These are phyloP conservation scores for Uloborus plumipes DNA, from an alignment of 2,888 invertebrate species.

Conservation along the genomic window DNA sequence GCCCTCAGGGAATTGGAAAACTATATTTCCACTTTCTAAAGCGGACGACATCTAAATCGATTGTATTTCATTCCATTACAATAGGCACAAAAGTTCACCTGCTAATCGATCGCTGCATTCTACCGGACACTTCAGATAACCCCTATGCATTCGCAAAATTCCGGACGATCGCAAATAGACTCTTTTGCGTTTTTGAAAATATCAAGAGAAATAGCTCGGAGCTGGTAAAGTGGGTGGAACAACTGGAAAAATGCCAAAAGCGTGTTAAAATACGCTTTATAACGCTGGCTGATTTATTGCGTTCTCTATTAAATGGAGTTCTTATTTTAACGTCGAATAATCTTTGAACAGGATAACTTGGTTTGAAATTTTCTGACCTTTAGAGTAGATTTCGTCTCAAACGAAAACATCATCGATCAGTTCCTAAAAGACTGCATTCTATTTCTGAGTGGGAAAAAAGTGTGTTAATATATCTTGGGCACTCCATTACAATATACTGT, in stretches of 20 bases:
- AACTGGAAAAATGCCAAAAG: conserved; percentile 60
- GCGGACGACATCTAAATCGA: conserved; percentile 31
- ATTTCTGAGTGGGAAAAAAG: too few relatives aligned
- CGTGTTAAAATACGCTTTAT: conserved; percentile 62
- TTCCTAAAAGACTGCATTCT: too few relatives aligned
- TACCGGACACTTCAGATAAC: neutral
- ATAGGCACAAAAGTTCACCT: conserved; percentile 23
- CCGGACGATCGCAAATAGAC: neutral
- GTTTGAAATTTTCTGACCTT: conserved; percentile 44
- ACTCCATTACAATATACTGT: too few relatives aligned
- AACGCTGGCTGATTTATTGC: conserved; percentile 57
- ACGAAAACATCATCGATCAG: neutral
- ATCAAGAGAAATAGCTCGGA: neutral
- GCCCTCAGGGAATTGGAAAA: conserved; percentile 19
- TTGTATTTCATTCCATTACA: conserved; percentile 42
- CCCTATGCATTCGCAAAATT: conserved; percentile 8
- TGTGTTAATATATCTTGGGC: too few relatives aligned
- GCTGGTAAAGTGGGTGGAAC: conserved; percentile 38
- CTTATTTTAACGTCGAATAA: conserved; percentile 58
- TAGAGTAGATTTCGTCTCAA: neutral
- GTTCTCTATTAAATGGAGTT: conserved; percentile 55
- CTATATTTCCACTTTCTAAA: conserved; percentile 16
- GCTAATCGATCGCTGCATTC: neutral
- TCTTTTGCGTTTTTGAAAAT: conserved; percentile 11
- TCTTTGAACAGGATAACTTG: conserved; percentile 54